Evolutionary conservation across 2,797 vertebrate genomes (phyloP).

Genomic region (Ctenosaura bakeri): DNA sequence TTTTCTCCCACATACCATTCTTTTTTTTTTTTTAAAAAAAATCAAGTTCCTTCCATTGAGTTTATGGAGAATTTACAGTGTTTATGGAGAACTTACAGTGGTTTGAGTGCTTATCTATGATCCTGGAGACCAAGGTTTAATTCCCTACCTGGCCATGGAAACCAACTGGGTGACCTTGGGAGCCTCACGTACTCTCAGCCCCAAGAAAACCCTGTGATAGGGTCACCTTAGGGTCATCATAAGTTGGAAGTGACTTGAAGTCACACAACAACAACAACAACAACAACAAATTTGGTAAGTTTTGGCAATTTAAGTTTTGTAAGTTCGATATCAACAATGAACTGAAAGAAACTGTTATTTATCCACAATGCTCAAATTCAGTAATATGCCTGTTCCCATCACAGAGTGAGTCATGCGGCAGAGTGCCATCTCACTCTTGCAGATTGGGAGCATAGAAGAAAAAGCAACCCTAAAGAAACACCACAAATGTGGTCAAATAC

Average conservation of each 20-base stretch:
- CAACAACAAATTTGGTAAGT: not conserved
- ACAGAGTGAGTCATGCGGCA: no score
- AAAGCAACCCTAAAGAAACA: not conserved
- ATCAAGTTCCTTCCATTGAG: not conserved
- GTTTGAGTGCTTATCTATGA: no score
- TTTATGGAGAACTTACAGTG: no score
- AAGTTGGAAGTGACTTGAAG: no score
- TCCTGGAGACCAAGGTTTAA: no score
- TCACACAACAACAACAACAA: no score
- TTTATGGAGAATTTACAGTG: not conserved
- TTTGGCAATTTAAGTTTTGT: not conserved
- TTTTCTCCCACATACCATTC: not conserved
- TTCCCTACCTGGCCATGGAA: no score
- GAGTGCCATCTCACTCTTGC: no score
- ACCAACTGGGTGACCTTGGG: no score
- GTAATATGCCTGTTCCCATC: not conserved
- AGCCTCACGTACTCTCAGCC: no score
- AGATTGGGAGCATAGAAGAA: not conserved
- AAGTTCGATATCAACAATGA: not conserved
- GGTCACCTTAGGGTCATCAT: no score
- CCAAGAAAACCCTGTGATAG: no score
- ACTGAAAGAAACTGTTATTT: not conserved
- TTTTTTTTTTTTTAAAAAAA: not conserved
- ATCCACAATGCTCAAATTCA: not conserved
- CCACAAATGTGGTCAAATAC: not conserved